Base-by-base conservation (phyloP, 2,888 invertebrate species). In the Polyploca ridens region DNA sequence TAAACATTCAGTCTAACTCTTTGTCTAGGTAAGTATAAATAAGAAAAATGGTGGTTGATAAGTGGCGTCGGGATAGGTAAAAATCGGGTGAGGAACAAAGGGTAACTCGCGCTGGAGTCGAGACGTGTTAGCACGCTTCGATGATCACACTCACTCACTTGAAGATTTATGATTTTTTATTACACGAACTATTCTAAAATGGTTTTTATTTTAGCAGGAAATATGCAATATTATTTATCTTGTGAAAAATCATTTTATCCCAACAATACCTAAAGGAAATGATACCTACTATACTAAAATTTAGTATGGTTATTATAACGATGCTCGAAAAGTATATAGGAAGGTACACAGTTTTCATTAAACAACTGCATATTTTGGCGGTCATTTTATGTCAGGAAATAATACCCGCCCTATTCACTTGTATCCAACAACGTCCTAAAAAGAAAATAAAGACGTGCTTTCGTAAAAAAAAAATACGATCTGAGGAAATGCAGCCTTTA, bases 101-200 rank as follows among this genome's bases (percentile, higher is more conserved):
- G 75, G 72, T 67, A 71, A 69, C 69, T 71, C 78, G 62, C 69
- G 64, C 62, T 10, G 46, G 54, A 54, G 10, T 54, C 54, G 74
- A 69, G 76, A 72, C 74, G 71, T 75, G 74, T 76, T 74, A 64
- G 67, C 71, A 70, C 76, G 79, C 77, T 67, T 69, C 68, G 73
- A 70, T 74, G 75, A 74, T 74, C 73, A 58, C 68, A 63, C 64
- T 65, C 44, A 65, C 68, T 70, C 67, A 62, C 63, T 62, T 67
- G 64, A 64, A 63, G 38, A 59, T 63, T 58, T 61, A 59, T 57
- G 63, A 64, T 62, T 63, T 64, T 61, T 62, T 63, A 65, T 66
- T 19, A 67, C 38, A 7, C 7, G 70, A 66, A 70, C 71, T 69
- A 60, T 60, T 60, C 33, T 19, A 60, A 8, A 41, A 19, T 60